Evolutionary conservation across 2,888 invertebrate genomes (phyloP), one percentile per base, ranked within the genome.

Genomic region (Seladonia tumulorum): DNA sequence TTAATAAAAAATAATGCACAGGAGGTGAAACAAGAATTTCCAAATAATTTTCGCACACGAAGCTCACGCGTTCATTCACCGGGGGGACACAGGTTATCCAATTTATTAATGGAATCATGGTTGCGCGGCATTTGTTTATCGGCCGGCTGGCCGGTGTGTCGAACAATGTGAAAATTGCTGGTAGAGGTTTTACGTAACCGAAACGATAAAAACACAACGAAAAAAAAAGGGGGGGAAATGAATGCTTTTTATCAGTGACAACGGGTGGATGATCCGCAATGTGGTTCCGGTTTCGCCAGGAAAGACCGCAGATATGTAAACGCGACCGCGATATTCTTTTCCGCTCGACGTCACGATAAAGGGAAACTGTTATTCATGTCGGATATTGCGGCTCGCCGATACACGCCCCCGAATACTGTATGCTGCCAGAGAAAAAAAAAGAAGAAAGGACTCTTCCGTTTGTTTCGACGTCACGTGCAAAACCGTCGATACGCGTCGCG

Each of bases 251-350:
- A 84, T 83, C 74, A 29, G 3, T 53, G 45, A 25, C n/a, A 45
- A 47, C 63, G 53, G 72, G 60, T 63, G 70, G 45, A 73, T 29
- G 76, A 82, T 72, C 47, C 66, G 42, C 53, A 75, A 72, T 25
- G 81, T 79, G 76, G 72, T 86, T 87, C 87, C 87, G 81, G 75
- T 86, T 81, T 76, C 57, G 60, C 72, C 57, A 53, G 39, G 49
- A 60, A 35, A 63, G 25, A 35, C 39, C 68, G 74, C 16, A 22
- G 68, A 76, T 76, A 74, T 76, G 68, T 71, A 81, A 76, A 70
- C 68, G 79, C 66, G 76, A 72, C 57, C 63, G 72, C 73, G 83
- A 87, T 85, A 81, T 76, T 53, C 79, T 79, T 83, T 88, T 83
- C 86, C 83, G 78, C 39, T 39, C 66, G 72, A 45, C 68, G 81